Conservation (phyloP, 2,888 invertebrate species). For the Coenonympha arcania region DNA sequence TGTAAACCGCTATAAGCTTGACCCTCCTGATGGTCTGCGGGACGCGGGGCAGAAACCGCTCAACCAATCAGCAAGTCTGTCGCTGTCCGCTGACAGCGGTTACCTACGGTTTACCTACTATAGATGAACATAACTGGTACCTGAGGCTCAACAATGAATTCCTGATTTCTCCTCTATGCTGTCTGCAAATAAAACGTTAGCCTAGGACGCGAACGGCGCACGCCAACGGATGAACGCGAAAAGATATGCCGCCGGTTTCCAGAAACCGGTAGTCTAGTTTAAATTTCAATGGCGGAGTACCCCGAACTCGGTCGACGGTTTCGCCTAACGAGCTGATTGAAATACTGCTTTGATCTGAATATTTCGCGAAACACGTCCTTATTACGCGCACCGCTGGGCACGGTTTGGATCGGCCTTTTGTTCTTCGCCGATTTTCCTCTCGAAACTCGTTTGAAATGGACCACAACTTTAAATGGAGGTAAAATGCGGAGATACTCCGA, state of each 20-base stretch:
- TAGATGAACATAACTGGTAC: not conserved
- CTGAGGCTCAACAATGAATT: constrained; percentile 14
- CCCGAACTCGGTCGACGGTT: constrained; percentile 55
- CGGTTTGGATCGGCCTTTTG: constrained; percentile 6
- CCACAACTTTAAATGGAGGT: not conserved
- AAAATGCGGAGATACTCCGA: not conserved
- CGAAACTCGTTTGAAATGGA: constrained; percentile 11
- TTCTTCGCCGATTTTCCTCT: constrained; percentile 25
- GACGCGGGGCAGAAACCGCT: no score
- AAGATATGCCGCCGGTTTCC: constrained; percentile 48
- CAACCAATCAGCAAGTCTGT: no score
- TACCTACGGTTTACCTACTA: no score
- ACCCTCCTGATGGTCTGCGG: no score
- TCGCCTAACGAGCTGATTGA: constrained; percentile 68
- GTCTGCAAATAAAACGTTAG: constrained; percentile 42
- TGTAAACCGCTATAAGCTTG: no score
- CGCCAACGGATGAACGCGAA: constrained; percentile 36
- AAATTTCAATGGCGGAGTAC: constrained; percentile 69
- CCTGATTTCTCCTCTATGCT: constrained; percentile 14
- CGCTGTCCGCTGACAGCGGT: no score
- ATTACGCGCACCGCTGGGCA: constrained; percentile 3
- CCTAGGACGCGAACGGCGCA: constrained; percentile 41
- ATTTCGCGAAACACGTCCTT: constrained; percentile 32
- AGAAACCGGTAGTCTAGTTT: constrained; percentile 64
- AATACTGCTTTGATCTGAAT: constrained; percentile 57